Conservation (phyloP, 1,140 invertebrate species). For the Idris sp. region DNA sequence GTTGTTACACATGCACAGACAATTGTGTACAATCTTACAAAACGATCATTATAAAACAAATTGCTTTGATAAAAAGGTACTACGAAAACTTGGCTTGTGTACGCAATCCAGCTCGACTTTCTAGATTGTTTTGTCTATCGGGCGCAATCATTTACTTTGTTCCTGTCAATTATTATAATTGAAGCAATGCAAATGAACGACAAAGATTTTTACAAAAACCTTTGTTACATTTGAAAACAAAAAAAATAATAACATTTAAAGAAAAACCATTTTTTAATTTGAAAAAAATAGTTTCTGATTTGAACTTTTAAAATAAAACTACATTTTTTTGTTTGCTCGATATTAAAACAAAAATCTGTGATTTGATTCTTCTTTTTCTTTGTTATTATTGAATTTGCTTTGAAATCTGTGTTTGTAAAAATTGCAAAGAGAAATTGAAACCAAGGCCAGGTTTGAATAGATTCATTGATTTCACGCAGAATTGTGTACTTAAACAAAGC, state of each 20-base stretch:
- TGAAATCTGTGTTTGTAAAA: constrained; percentile 19
- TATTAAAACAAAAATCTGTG: no score
- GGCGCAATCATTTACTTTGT: constrained; percentile 23
- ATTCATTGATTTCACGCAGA: constrained; percentile 20
- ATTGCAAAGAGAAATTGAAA: constrained; percentile 23
- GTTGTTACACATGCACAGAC: constrained; percentile 17
- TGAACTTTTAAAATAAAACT: no score
- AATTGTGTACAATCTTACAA: constrained; percentile 30
- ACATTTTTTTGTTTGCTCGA: no score
- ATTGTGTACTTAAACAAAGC: constrained; percentile 22
- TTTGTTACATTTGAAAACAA: no score
- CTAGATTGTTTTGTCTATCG: constrained; percentile 50
- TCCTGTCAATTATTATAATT: constrained; percentile 33
- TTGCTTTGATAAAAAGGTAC: constrained; percentile 17
- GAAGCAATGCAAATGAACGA: constrained; percentile 8
- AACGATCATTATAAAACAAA: constrained; percentile 41
- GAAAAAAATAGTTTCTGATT: no score
- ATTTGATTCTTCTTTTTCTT: no score
- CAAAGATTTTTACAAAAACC: no score
- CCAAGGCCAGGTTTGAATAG: constrained; percentile 28
- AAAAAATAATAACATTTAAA: no score
- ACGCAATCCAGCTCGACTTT: constrained; percentile 50
- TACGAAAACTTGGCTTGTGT: constrained; percentile 29
- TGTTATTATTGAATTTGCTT: no score
- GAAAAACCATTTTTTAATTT: no score